phyloP scores from a whole-genome alignment of 2,888 invertebrate genomes.

The Limnephilus lunatus region DNA sequence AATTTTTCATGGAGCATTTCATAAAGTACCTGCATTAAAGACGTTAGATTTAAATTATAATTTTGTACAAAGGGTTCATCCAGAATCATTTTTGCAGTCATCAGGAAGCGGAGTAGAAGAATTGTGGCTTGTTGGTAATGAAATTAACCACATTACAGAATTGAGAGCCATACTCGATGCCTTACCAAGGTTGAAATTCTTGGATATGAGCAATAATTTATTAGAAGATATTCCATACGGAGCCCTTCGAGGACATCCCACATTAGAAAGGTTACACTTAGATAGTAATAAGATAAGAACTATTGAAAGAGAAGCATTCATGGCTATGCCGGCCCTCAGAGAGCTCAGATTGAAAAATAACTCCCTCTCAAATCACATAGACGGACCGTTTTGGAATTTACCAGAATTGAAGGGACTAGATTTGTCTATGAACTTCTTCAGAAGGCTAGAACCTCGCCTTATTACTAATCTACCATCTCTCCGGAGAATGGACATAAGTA shows the following conservation, averaged over 20 bases:
- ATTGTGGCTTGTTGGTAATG: conserved; percentile 85
- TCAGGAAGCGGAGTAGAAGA: conserved; percentile 87
- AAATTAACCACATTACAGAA: conserved; percentile 86
- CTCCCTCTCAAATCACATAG: conserved; percentile 84
- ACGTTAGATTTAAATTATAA: conserved; percentile 88
- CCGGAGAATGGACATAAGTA: conserved; percentile 86
- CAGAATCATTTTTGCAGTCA: conserved; percentile 88
- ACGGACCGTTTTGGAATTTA: conserved; percentile 89
- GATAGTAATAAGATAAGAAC: conserved; percentile 86
- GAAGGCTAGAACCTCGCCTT: conserved; percentile 84
- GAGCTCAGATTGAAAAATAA: conserved; percentile 91
- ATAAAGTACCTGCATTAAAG: conserved; percentile 85
- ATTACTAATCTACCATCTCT: conserved; percentile 86
- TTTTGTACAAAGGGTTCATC: conserved; percentile 85
- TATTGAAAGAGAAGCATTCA: conserved; percentile 88
- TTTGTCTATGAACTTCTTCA: conserved; percentile 85
- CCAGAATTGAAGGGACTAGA: conserved; percentile 91
- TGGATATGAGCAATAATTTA: conserved; percentile 88
- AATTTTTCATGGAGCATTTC: conserved; percentile 88
- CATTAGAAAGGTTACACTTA: conserved; percentile 87
- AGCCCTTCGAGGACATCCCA: conserved; percentile 86
- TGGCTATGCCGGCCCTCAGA: conserved; percentile 89
- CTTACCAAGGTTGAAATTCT: conserved; percentile 85
- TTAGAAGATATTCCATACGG: conserved; percentile 88
- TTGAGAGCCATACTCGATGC: conserved; percentile 86